phyloP scores from a whole-genome alignment of 2,888 invertebrate genomes.

The Germaria angustata region DNA sequence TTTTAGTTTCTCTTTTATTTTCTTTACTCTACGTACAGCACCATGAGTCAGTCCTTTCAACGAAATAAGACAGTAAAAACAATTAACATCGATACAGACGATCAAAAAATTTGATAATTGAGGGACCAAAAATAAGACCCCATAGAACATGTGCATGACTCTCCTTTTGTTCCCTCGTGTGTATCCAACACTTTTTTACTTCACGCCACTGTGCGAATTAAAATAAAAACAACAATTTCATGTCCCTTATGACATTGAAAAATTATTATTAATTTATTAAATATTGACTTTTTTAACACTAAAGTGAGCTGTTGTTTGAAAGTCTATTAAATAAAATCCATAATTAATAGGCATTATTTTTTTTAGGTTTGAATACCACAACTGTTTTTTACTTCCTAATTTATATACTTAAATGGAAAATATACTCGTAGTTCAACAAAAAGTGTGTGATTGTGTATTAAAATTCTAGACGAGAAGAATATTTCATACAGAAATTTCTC shows the following conservation, averaged over 20 bases:
- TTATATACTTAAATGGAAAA: not conserved
- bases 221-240: constrained; percentile 5
- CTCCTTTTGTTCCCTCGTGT: too few species aligned
- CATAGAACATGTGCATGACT: too few species aligned
- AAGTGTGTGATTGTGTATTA: not conserved
- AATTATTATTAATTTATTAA: not conserved
- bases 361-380: not conserved
- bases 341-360: constrained; percentile 22
- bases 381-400: not conserved
- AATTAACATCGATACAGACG: too few species aligned
- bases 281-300: constrained; percentile 30
- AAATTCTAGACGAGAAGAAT: not conserved
- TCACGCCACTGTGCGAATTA: not conserved
- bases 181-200: not conserved
- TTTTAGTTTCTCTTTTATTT: too few species aligned
- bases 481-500: not conserved
- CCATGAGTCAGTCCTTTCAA: too few species aligned
- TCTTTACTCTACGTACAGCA: too few species aligned
- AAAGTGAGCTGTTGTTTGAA: constrained; percentile 2
- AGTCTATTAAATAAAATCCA: constrained; percentile 13
- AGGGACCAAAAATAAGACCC: too few species aligned
- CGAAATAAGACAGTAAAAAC: too few species aligned
- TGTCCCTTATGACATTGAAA: constrained; percentile 48
- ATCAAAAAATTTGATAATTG: too few species aligned
- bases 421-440: not conserved